phyloP scores from a whole-genome alignment of 2,797 vertebrate genomes.

The Eospalax fontanierii region DNA sequence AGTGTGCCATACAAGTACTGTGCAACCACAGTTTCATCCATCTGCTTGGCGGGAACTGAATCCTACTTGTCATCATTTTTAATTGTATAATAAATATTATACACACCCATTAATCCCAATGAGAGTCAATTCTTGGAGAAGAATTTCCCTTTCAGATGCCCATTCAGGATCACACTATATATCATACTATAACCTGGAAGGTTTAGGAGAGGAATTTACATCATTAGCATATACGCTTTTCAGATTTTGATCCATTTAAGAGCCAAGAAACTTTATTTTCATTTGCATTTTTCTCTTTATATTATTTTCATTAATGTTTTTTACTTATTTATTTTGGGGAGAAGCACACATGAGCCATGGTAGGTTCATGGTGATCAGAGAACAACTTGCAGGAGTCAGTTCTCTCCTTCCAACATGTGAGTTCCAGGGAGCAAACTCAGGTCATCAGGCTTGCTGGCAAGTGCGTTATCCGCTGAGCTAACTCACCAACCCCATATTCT shows the following conservation, averaged over 20 bases:
- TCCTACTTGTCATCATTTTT: background rate
- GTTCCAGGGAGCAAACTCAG: background rate
- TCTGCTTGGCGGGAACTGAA: background rate
- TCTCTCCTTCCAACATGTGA: background rate
- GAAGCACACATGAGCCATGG: no score
- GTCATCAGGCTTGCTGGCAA: background rate
- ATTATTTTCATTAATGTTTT: background rate
- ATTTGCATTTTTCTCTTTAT: no score
- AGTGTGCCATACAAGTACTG: background rate
- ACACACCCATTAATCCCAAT: background rate
- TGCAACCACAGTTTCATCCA: background rate
- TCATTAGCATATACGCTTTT: background rate
- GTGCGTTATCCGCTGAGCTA: background rate
- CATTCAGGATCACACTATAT: no score
- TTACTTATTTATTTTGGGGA: background rate
- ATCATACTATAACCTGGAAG: no score
- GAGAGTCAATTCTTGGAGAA: no score
- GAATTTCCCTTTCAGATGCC: background rate
- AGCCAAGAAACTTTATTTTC: background rate
- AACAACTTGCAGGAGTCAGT: no score
- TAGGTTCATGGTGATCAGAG: background rate
- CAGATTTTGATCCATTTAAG: background rate
- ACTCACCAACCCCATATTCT: background rate
- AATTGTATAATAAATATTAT: slow-evolving; percentile 29
- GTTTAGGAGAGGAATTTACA: background rate